phyloP scores from a whole-genome alignment of 1,140 invertebrate genomes.

The Eupristina koningsbergeri region DNA sequence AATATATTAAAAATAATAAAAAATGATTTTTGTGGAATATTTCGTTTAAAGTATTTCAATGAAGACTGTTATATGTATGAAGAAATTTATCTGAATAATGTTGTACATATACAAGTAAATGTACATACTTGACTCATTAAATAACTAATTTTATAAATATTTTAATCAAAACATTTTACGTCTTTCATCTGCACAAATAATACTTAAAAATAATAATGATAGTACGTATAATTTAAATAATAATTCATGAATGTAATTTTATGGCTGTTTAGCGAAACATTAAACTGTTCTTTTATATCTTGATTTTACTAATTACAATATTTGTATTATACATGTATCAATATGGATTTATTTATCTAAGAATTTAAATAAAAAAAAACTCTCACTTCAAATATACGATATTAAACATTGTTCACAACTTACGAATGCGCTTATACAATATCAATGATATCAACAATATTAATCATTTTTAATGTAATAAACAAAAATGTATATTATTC shows the following conservation, averaged over 20 bases:
- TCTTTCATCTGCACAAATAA: slow-evolving; percentile 21
- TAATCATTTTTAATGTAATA: slow-evolving; percentile 44
- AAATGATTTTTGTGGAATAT: slow-evolving; percentile 43
- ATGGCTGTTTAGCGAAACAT: background rate
- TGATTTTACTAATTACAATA: background rate
- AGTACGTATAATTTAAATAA: too few relatives aligned
- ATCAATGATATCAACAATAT: slow-evolving; percentile 36
- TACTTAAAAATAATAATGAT: too few relatives aligned
- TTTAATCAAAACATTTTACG: slow-evolving; percentile 31
- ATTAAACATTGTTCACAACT: slow-evolving; percentile 36
- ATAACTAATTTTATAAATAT: slow-evolving; percentile 35
- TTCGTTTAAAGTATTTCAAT: slow-evolving; percentile 47
- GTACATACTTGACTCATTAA: slow-evolving; percentile 42
- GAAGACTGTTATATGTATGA: slow-evolving; percentile 50
- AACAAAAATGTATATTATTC: slow-evolving; percentile 29
- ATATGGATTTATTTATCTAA: slow-evolving; percentile 15
- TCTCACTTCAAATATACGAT: slow-evolving; percentile 28
- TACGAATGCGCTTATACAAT: slow-evolving; percentile 46
- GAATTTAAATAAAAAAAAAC: background rate
- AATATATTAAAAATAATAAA: slow-evolving; percentile 36
- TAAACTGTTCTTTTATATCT: background rate
- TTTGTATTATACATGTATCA: slow-evolving; percentile 24
- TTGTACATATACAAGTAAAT: slow-evolving; percentile 44
- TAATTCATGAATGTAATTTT: slow-evolving; percentile 25
- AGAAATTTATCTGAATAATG: slow-evolving; percentile 51